Percentiles rank a stretch among this genome's conserved stretches.
Conservation (phyloP, 2,888 invertebrate genomes). For the Cryptus viduatorius region DNA sequence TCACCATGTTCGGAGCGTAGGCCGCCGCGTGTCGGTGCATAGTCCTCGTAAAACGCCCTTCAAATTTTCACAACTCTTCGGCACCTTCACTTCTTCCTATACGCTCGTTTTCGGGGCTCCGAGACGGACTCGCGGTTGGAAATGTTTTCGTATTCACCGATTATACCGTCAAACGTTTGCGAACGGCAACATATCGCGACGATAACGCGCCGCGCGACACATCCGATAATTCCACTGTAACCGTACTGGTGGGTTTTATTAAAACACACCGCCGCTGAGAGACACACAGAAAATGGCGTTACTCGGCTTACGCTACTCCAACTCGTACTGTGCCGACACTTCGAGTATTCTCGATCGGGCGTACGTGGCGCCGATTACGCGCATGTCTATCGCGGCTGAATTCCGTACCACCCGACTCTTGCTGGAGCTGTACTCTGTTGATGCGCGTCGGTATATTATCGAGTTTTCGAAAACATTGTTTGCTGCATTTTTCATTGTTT, state of each 20-base stretch:
- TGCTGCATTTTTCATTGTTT: too few relatives aligned
- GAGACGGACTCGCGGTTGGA: not conserved
- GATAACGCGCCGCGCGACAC: conserved; percentile 35
- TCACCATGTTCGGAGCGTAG: conserved; percentile 78
- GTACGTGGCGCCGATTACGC: conserved; percentile 60
- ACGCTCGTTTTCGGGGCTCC: not conserved
- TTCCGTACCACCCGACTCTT: not conserved
- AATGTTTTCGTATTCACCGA: conserved; percentile 12
- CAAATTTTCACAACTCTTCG: conserved; percentile 53
- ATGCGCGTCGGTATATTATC: not conserved
- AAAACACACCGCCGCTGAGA: conserved; percentile 34
- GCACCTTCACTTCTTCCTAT: conserved; percentile 44
- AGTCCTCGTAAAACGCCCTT: conserved; percentile 71
- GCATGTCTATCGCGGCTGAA: conserved; percentile 32
- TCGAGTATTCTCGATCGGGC: conserved; percentile 42
- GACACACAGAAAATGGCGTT: conserved; percentile 70
- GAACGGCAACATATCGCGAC: conserved; percentile 30
- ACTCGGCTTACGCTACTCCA: conserved; percentile 62
- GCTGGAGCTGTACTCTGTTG: not conserved
- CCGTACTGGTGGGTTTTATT: conserved; percentile 46
- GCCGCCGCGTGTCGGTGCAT: conserved; percentile 78
- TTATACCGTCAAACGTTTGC: not conserved
- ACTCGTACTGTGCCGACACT: conserved; percentile 61
- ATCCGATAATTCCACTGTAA: conserved; percentile 17
- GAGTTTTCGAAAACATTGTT: not conserved